Evolutionary conservation across 2,113 vertebrate genomes (phyloP).

Genomic region (Psettodes erumei): DNA sequence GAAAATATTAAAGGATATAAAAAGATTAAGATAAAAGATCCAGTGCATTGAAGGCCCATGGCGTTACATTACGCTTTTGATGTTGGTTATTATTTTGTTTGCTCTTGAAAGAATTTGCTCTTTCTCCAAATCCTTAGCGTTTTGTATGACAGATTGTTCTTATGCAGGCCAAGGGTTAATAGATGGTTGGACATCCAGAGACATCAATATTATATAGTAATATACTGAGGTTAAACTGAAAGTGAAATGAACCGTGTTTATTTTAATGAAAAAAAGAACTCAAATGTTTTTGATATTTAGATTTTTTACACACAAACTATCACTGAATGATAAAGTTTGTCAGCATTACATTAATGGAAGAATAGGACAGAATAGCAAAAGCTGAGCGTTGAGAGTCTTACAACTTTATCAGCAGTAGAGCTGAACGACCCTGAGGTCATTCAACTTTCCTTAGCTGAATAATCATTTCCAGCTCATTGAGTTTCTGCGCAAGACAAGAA

Average conservation of each 20-base stretch:
- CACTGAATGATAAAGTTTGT: too few species aligned
- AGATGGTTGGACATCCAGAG: neutral
- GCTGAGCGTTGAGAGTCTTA: neutral
- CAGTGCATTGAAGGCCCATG: neutral
- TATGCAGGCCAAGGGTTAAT: neutral
- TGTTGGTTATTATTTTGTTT: neutral
- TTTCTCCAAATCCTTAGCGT: too few species aligned
- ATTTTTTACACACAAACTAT: too few species aligned
- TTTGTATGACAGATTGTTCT: too few species aligned
- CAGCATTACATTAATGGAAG: too few species aligned
- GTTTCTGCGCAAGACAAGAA: neutral
- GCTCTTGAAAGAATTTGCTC: too few species aligned
- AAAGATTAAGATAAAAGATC: conserved; percentile 11
- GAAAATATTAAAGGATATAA: conserved; percentile 10
- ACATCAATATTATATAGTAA: too few species aligned
- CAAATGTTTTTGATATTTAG: too few species aligned
- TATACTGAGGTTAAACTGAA: neutral
- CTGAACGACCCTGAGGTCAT: conserved; percentile 38
- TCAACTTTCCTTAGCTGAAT: conserved; percentile 18
- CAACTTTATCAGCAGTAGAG: conserved; percentile 16
- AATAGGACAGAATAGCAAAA: too few species aligned
- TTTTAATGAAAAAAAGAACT: neutral
- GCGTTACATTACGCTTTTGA: neutral
- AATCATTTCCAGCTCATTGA: neutral
- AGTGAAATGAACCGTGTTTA: neutral